A percentile compares a stretch with the other conserved stretches of the same genome.
phyloP scores from a whole-genome alignment of 2,113 vertebrate genomes.

The Antidorcas marsupialis region DNA sequence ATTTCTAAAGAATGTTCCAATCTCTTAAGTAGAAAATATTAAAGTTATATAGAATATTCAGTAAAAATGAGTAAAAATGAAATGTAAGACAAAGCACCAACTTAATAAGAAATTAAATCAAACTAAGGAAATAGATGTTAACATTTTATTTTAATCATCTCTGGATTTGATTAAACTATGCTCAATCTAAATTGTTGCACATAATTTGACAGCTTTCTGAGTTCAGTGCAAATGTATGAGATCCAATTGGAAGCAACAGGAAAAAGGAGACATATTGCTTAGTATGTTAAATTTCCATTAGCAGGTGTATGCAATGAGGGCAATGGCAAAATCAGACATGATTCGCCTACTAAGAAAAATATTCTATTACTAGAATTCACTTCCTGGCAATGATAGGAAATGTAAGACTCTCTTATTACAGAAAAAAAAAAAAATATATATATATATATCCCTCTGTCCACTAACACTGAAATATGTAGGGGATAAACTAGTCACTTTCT shows the following conservation, averaged over 20 bases:
- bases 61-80: constrained; percentile 23
- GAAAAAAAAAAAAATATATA: not conserved
- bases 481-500: not conserved
- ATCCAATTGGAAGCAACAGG: constrained; percentile 46
- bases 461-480: not conserved
- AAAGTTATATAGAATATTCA: constrained; percentile 17
- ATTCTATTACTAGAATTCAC: not conserved
- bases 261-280: not conserved
- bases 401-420: not conserved
- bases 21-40: constrained; percentile 50
- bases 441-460: not conserved
- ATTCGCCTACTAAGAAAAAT: not conserved
- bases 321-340: constrained; percentile 39
- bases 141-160: constrained; percentile 40
- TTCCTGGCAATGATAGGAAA: not conserved
- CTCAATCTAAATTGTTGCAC: constrained; percentile 28
- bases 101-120: constrained; percentile 67
- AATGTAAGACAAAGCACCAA: constrained; percentile 59
- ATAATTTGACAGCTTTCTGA: constrained; percentile 21
- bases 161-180: constrained; percentile 25
- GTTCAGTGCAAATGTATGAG: constrained; percentile 41
- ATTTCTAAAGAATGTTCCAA: constrained; percentile 39
- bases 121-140: constrained; percentile 62
- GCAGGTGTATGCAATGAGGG: not conserved
- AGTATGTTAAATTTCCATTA: not conserved